A percentile compares a stretch with the other conserved stretches of the same genome.
These are phyloP conservation scores for Adrianichthys oophorus DNA, from an alignment of 2,797 vertebrate genomes.

Conservation along the genomic window DNA sequence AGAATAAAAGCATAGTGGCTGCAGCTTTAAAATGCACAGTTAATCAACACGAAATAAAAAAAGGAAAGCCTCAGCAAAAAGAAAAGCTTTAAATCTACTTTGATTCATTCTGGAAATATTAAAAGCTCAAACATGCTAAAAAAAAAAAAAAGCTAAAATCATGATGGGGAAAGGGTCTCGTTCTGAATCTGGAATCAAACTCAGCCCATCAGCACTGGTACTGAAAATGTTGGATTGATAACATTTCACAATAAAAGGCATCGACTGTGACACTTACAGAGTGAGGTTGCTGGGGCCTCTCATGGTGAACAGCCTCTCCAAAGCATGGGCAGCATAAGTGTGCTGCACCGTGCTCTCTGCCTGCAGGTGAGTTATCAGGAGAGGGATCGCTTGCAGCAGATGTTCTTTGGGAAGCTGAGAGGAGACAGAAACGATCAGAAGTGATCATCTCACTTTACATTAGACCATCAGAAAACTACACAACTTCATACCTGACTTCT, in stretches of 20 bases:
- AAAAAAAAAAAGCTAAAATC: too few species aligned
- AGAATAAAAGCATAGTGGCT: too few species aligned
- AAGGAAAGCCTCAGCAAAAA: too few species aligned
- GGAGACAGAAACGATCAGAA: neutral
- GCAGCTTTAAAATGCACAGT: too few species aligned
- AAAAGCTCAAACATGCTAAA: too few species aligned
- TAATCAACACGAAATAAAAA: too few species aligned
- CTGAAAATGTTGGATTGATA: neutral
- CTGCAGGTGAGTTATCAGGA: constrained; percentile 90
- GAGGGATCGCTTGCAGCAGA: constrained; percentile 88
- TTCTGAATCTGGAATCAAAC: too few species aligned
- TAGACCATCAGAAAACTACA: neutral
- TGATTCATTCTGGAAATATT: too few species aligned
- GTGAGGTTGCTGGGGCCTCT: constrained; percentile 88
- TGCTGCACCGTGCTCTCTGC: constrained; percentile 95
- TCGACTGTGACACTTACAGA: constrained; percentile 79
- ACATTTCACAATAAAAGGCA: neutral
- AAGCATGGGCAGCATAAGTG: constrained; percentile 93
- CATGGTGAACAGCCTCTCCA: constrained; percentile 97
- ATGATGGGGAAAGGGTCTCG: too few species aligned
- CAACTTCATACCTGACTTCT: constrained; percentile 89
- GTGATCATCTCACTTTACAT: neutral
- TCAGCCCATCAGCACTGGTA: neutral
- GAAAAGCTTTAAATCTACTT: too few species aligned
- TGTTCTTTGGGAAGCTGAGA: constrained; percentile 95